Conservation (phyloP, 2,888 invertebrate species). For the Stenotaenia linearis region DNA sequence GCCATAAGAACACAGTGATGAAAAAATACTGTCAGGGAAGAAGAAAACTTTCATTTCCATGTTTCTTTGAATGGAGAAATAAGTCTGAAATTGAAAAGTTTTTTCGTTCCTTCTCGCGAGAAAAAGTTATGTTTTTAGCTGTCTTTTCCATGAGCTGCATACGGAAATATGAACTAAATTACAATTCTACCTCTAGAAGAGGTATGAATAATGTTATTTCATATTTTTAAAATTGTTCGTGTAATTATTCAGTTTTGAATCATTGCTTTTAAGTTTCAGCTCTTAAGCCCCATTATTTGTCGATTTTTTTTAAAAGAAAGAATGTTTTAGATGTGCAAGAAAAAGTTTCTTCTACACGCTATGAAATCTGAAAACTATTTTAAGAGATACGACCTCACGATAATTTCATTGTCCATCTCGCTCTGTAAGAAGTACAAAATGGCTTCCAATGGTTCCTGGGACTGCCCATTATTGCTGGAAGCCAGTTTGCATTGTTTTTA, state of each 20-base stretch:
- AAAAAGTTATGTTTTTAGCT: not conserved
- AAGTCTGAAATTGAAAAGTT: constrained; percentile 5
- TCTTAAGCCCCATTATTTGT: no score
- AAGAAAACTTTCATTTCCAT: not conserved
- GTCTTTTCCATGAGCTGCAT: not conserved
- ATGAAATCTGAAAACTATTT: not conserved
- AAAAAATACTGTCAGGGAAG: not conserved
- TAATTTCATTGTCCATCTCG: not conserved
- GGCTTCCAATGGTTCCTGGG: not conserved
- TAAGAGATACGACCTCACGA: not conserved
- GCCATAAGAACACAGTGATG: not conserved
- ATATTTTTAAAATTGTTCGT: no score
- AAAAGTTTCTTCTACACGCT: no score
- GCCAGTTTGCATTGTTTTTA: not conserved
- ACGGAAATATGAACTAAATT: not conserved
- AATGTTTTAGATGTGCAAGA: no score
- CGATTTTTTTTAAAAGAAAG: no score
- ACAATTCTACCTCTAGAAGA: not conserved
- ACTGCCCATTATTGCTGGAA: not conserved
- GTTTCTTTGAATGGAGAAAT: not conserved
- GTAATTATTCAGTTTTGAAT: not conserved
- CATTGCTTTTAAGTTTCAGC: no score
- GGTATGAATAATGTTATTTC: not conserved
- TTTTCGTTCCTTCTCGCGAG: not conserved
- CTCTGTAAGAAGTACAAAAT: not conserved